Evolutionary conservation across 2,113 vertebrate species (phyloP), one percentile per base, ranked within the genome.

Genomic region (Campylorhamphus procurvoides): DNA sequence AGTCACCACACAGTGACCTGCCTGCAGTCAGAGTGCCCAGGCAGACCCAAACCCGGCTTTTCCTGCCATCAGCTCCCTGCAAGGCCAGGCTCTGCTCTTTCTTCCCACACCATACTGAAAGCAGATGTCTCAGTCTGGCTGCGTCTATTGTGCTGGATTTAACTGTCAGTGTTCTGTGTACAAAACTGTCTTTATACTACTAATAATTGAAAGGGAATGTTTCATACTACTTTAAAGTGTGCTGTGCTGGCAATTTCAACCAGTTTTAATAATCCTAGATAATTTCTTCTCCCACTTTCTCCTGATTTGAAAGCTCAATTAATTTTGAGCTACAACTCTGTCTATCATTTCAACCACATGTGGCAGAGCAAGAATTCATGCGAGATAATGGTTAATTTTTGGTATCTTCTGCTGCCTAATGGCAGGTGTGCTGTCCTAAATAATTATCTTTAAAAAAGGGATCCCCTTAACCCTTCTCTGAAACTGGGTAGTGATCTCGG

Each of bases 381-480:
- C 0, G 4, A 96, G 81, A 97, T 46, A 96, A 93, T 35, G 89
- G 94, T 80, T 95, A 74, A 96, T 94, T 96, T 86, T 91, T 84
- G 89, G 83, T 89, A 90, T 90, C 60, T 93, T 96, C 92, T 68
- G 60, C 78, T 88, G 88, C 84, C 94, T 97, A 90, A 95, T 82
- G 94, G 90, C 94, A 98, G 97, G 95, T 96, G 93, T 91, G 82
- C 94, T 97, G 94, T 97, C 95, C 62, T 24, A 88, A 97, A 97
- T 94, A 96, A 98, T 98, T 97, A 98, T 94, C 90, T 96, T 94
- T 95, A 87, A 79, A 73, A 95, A 96, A 84, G 85, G 79, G 96
- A 97, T 90, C 95, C 96, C 80, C 71, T 95, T 95, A 97, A 94
- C 86, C 84, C 90, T 89, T 87, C 88, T 80, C 87, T 89, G n/a